phyloP scores from a whole-genome alignment of 2,888 invertebrate species.

The Cataglyphis cursor region DNA sequence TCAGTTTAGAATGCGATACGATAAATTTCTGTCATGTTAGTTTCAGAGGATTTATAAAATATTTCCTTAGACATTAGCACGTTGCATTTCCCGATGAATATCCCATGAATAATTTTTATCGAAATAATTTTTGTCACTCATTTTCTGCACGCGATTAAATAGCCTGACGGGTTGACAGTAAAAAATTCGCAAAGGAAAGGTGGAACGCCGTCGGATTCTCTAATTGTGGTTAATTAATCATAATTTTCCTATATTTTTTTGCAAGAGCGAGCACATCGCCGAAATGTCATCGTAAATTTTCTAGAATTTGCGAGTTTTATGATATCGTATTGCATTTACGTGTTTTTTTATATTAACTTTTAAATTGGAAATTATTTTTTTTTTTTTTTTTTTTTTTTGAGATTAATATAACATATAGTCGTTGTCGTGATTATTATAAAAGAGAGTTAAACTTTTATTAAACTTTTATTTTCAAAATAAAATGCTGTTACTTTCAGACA shows the following conservation, averaged over 20 bases:
- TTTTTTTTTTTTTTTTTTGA: background rate
- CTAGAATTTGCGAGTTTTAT: background rate
- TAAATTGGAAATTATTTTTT: background rate
- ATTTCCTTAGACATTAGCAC: background rate
- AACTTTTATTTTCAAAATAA: background rate
- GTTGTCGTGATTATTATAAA: background rate
- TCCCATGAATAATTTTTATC: constrained; percentile 9
- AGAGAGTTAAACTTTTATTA: background rate
- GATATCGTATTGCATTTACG: background rate
- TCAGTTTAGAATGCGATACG: background rate
- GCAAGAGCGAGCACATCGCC: background rate
- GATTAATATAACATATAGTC: background rate
- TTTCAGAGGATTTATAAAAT: background rate
- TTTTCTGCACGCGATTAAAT: constrained; percentile 6
- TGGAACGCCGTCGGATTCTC: background rate
- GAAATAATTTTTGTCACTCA: constrained; percentile 6
- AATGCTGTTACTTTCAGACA: background rate
- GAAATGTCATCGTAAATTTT: background rate
- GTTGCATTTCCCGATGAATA: background rate
- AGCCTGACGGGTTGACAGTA: constrained; percentile 1
- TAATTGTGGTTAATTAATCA: constrained; percentile 39
- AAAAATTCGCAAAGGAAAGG: constrained; percentile 6
- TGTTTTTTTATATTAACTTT: background rate
- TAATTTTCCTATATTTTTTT: constrained; percentile 31
- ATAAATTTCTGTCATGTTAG: constrained; percentile 1